These are phyloP conservation scores for Empidonax alnorum DNA, from an alignment of 2,113 vertebrate genomes.

Conservation along the genomic window DNA sequence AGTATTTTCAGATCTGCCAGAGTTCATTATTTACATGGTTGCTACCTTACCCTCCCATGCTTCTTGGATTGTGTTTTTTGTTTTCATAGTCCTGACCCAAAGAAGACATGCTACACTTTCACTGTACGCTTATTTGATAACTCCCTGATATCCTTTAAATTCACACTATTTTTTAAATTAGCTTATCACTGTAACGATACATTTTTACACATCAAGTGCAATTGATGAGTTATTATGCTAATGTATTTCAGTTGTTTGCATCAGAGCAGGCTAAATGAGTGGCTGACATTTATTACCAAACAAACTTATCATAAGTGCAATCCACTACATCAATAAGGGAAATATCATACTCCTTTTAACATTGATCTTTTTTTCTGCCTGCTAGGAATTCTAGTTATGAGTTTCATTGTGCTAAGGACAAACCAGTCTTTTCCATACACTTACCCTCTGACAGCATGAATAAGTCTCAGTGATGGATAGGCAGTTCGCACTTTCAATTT, in stretches of 20 bases:
- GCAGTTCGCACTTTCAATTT: slow-evolving; percentile 84
- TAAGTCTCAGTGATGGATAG: slow-evolving; percentile 88
- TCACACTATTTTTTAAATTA: not conserved
- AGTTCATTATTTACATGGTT: not conserved
- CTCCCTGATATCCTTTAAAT: not conserved
- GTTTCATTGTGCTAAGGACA: slow-evolving; percentile 67
- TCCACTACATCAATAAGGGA: not conserved
- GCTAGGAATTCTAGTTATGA: slow-evolving; percentile 37
- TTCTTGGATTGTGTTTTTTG: not conserved
- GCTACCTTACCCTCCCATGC: not conserved
- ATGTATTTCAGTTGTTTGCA: not conserved
- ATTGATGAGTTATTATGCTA: not conserved
- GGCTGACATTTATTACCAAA: not conserved
- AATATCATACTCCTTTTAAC: not conserved
- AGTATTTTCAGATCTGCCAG: not conserved
- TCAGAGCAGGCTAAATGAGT: slow-evolving; percentile 3
- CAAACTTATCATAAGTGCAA: slow-evolving; percentile 14
- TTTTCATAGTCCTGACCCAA: not conserved
- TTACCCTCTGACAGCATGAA: slow-evolving; percentile 92
- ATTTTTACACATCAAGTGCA: not conserved
- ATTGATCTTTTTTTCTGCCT: not conserved
- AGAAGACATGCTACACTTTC: not conserved
- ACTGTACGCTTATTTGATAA: not conserved
- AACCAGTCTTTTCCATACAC: slow-evolving; percentile 74
- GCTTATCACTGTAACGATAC: not conserved